Base-by-base conservation (phyloP, 2,888 invertebrate genomes). In the Trichopoda pennipes region DNA sequence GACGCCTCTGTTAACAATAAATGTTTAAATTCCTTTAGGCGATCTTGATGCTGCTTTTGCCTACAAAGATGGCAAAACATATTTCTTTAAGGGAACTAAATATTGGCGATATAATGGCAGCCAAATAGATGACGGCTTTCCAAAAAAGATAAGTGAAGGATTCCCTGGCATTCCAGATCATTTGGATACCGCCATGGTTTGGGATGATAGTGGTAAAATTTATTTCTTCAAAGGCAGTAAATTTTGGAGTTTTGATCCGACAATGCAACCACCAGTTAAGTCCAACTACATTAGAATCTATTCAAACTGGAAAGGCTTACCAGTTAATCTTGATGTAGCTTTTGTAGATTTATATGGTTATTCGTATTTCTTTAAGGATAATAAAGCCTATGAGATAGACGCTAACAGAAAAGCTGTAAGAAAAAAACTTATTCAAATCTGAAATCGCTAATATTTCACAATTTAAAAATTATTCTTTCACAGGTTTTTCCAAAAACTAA, bases 151-250 rank as follows among this genome's bases (percentile, higher is more conserved):
- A 77, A 95, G 95, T 80, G 96, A 96, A 90, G 98, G 98, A 44
- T 98, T 99, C 90, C 95, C 96, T 9, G 99, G 98, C 14, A 96
- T 98, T 83, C 99, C 99, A 0, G 95, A 97, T 90, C 95, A 97
- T 89, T 86, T 94, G 58, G 98, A 99, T 89, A 97, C 98, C 0
- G 98, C 97, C 0, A 94, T 98, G 88, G 97, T 98, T 3, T 99
- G 98, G 98, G 96, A 97, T 78, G 98, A 98, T 85, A 98, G 98
- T 91, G 98, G 98, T 85, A 98, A 98, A 91, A 97, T 98, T 79
- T 99, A 98, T 92, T 98, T 98, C 93, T 97, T 96, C 92, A 98
- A 98, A 92, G 97, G 97, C 91, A 93, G 95, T 81, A 95, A 97
- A 90, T 98, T 98, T 93, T 98, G 98, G 98, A 93, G 97, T 88